phyloP scores from a whole-genome alignment of 2,797 vertebrate species.

The Parauchenoglanis ngamensis region DNA sequence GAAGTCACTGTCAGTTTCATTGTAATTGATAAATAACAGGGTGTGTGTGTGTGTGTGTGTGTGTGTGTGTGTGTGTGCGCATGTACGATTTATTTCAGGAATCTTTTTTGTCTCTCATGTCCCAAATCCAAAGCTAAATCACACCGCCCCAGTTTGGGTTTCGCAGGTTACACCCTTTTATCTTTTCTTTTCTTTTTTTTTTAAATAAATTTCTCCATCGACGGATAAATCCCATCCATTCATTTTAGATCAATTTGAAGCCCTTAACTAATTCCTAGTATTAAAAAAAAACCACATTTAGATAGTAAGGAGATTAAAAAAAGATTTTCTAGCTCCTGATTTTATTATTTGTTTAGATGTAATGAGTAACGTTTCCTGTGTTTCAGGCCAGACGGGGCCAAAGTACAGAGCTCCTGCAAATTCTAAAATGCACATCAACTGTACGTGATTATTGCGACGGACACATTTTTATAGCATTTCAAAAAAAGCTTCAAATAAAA shows the following conservation, averaged over 20 bases:
- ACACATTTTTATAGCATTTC: too few species aligned
- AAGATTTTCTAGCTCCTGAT: not conserved
- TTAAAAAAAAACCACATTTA: not conserved
- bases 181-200: not conserved
- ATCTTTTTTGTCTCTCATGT: not conserved
- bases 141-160: not conserved
- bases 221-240: not conserved
- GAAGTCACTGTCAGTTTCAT: not conserved
- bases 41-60: conserved; percentile 4
- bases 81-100: not conserved
- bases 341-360: not conserved
- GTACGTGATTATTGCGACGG: too few species aligned
- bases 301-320: not conserved
- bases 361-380: not conserved
- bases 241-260: not conserved
- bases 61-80: not conserved
- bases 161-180: not conserved
- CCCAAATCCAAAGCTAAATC: not conserved
- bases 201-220: not conserved
- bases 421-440: too few species aligned
- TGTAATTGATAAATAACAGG: not conserved
- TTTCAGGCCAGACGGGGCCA: not conserved
- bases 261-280: not conserved
- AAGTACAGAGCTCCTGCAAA: not conserved
- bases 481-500: too few species aligned